Base-by-base conservation (phyloP, 2,888 invertebrate species). In the Pandemis cinnamomeana region DNA sequence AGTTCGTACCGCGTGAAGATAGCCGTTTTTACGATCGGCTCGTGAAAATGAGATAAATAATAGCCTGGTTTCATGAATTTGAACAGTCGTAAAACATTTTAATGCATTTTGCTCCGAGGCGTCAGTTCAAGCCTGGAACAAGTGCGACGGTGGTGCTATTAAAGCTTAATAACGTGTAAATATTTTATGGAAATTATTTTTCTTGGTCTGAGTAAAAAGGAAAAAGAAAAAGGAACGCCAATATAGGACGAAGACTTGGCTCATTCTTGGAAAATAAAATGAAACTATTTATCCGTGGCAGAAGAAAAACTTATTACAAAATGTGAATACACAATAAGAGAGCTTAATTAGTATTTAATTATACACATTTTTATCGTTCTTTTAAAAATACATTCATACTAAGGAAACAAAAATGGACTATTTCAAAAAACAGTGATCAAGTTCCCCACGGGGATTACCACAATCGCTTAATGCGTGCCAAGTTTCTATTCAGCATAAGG, bases 21-120 rank as follows among this genome's bases (percentile, higher is more conserved):
- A 70, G 73, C 64, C 53, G 69, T 60, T 73, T 72, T 69, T 70
- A 70, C 60, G 64, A 70, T 69, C 55, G 46, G 36, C 69, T 61
- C 69, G 69, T 64, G 73, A 66, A 72, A 70, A 73, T 73, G 66
- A 73, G 73, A 73, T 66, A 66, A 70, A 51, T 73, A 73, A 70
- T 66, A 73, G 48, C 27, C 63, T 58, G 10, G 72, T 42, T 41
- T 63, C 42, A 13, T 10, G 64, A 58, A 60, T 53, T 44, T 41
- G n/a, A 64, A 48, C 41, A 69, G 64, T 44, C 60, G 64, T 73
- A 70, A 73, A 69, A 64, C 55, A 41, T 66, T 69, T 64, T 73
- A 69, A 69, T 60, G 51, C 58, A 27, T 36, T 53, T 53, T 72
- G 53, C 55, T 62, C n/a, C 58, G 58, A 48, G 60, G 5, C 46